These are phyloP conservation scores for Dryobates pubescens DNA, from an alignment of 2,797 vertebrate species.

Conservation along the genomic window DNA sequence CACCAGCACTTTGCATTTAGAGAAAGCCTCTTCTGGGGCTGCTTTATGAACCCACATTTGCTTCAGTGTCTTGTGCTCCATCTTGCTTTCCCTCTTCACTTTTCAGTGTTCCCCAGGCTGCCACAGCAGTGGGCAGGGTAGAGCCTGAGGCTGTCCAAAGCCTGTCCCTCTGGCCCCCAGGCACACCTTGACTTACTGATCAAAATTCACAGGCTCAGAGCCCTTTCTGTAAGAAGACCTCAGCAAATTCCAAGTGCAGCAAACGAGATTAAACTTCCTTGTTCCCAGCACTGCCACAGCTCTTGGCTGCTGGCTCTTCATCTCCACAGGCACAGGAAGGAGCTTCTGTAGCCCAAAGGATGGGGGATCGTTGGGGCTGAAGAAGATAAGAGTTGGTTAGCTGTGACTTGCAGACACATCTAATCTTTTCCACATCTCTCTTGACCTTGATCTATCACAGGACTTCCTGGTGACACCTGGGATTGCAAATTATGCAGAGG, in stretches of 20 bases:
- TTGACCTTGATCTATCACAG: background rate
- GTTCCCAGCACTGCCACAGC: background rate
- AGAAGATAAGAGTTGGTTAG: background rate
- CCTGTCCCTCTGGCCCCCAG: background rate
- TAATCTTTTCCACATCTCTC: background rate
- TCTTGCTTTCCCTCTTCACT: background rate
- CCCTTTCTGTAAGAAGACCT: background rate
- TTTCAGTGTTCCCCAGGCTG: background rate
- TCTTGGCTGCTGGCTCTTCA: background rate
- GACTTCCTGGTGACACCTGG: background rate
- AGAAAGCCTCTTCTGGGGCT: background rate
- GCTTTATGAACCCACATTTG: background rate
- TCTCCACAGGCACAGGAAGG: background rate
- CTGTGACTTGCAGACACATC: background rate
- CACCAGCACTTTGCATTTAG: background rate
- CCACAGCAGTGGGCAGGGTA: background rate
- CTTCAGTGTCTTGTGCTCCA: background rate
- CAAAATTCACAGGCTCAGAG: background rate
- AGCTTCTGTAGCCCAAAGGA: background rate
- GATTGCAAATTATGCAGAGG: background rate
- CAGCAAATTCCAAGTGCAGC: background rate
- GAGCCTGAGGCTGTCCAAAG: background rate
- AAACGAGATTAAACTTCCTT: background rate
- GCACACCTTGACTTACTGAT: background rate
- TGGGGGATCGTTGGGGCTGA: background rate